These are phyloP conservation scores for Hyla sarda DNA, from an alignment of 2,113 vertebrate genomes.

Conservation along the genomic window DNA sequence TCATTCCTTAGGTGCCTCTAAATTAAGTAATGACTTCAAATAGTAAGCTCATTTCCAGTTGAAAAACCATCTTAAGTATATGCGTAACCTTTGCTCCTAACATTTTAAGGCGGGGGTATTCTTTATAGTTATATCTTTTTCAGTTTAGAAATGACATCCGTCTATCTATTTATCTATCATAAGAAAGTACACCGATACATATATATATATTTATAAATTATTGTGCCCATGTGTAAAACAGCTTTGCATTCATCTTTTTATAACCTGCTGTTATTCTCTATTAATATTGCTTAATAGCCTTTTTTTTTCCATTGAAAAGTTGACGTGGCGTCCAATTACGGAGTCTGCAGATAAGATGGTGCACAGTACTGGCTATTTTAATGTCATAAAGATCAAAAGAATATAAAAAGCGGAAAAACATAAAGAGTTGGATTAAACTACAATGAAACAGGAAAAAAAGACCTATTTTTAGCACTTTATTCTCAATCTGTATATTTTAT, in stretches of 20 bases:
- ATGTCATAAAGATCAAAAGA: constrained; percentile 53
- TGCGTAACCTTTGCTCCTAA: constrained; percentile 43
- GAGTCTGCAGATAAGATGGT: constrained; percentile 56
- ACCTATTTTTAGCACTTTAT: constrained; percentile 63
- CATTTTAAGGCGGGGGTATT: constrained; percentile 18
- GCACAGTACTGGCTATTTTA: constrained; percentile 55
- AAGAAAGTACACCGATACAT: neutral
- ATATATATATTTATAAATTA: neutral
- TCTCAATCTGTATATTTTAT: constrained; percentile 59
- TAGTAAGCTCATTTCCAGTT: constrained; percentile 19
- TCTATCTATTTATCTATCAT: neutral
- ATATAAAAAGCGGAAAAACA: constrained; percentile 61
- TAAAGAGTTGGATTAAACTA: constrained; percentile 60
- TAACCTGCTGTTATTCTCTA: constrained; percentile 24
- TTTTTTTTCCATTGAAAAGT: constrained; percentile 51
- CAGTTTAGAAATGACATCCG: neutral
- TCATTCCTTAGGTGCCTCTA: constrained; percentile 37
- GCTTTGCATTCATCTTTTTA: neutral
- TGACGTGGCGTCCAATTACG: constrained; percentile 55
- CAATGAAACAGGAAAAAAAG: constrained; percentile 59
- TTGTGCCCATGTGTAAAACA: constrained; percentile 21
- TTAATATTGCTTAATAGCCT: constrained; percentile 33
- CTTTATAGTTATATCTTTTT: neutral
- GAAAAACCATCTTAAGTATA: constrained; percentile 11
- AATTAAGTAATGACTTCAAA: constrained; percentile 55